phyloP scores from a whole-genome alignment of 2,113 vertebrate species.

The Agapornis roseicollis region DNA sequence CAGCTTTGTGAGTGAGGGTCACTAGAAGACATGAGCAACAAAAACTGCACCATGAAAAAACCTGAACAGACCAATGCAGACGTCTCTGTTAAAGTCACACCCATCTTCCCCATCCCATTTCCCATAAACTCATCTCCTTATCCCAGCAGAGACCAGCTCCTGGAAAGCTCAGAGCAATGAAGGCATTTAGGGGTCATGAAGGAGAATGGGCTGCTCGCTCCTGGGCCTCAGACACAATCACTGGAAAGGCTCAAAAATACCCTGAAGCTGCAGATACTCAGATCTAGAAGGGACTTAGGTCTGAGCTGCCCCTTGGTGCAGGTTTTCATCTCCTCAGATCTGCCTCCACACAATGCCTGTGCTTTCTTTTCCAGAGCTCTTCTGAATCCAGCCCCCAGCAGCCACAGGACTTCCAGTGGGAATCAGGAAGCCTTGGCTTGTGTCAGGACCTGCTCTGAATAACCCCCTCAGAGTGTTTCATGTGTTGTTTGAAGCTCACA shows the following conservation, averaged over 20 bases:
- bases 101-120: not conserved
- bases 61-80: not conserved
- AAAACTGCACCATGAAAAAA: not conserved
- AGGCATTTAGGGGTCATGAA: not conserved
- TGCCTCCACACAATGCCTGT: not conserved
- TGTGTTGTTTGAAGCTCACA: accelerated
- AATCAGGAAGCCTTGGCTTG: not conserved
- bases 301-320: not conserved
- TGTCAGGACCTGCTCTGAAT: not conserved
- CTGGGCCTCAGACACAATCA: not conserved
- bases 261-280: not conserved
- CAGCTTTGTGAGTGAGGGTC: not conserved
- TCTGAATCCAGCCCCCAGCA: not conserved
- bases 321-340: not conserved
- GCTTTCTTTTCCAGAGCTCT: not conserved
- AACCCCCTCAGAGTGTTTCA: accelerated
- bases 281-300: not conserved
- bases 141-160: not conserved
- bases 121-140: not conserved
- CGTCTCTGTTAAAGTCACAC: not conserved
- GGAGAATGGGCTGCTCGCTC: not conserved
- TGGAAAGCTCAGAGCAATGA: not conserved
- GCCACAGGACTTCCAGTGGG: accelerated
- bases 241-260: not conserved
- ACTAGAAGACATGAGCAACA: not conserved